Evolutionary conservation across 2,888 invertebrate genomes (phyloP).

Genomic region (Drosophila tanythrix): DNA sequence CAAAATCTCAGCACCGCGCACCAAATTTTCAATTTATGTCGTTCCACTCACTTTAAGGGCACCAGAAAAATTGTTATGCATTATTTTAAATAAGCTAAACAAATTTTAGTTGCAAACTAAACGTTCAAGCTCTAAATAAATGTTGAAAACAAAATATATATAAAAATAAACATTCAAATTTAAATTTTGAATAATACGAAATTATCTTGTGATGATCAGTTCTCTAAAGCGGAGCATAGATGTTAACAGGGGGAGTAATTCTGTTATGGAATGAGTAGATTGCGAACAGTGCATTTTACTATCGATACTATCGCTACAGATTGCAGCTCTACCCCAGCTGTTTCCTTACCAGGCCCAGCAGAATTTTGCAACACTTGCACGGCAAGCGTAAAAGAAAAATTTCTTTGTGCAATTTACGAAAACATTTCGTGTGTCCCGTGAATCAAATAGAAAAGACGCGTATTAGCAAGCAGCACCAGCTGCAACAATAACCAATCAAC

Average conservation of each 20-base stretch:
- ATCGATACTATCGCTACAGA: slow-evolving; percentile 38
- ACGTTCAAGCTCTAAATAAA: slow-evolving; percentile 60
- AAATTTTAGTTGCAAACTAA: slow-evolving; percentile 29
- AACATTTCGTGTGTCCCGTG: slow-evolving; percentile 52
- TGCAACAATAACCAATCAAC: slow-evolving; percentile 24
- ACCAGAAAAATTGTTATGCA: slow-evolving; percentile 44
- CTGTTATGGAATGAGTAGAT: slow-evolving; percentile 18
- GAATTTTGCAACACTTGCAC: slow-evolving; percentile 59
- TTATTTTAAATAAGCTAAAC: slow-evolving; percentile 42
- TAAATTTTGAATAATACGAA: background rate
- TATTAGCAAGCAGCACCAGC: slow-evolving; percentile 54
- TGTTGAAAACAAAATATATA: slow-evolving; percentile 40
- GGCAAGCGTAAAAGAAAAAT: slow-evolving; percentile 63
- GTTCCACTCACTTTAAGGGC: slow-evolving; percentile 45
- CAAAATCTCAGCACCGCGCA: slow-evolving; percentile 48
- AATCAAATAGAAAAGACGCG: slow-evolving; percentile 39
- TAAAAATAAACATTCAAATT: slow-evolving; percentile 8
- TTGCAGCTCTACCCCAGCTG: slow-evolving; percentile 55
- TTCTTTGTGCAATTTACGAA: slow-evolving; percentile 63
- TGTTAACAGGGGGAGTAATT: slow-evolving; percentile 26
- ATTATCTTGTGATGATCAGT: background rate
- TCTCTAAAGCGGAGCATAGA: background rate
- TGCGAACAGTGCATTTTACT: slow-evolving; percentile 15
- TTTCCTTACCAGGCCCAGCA: slow-evolving; percentile 31
- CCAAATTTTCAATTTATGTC: slow-evolving; percentile 39